Base-by-base conservation (phyloP, 2,113 vertebrate species). In the Pontoporia blainvillei region DNA sequence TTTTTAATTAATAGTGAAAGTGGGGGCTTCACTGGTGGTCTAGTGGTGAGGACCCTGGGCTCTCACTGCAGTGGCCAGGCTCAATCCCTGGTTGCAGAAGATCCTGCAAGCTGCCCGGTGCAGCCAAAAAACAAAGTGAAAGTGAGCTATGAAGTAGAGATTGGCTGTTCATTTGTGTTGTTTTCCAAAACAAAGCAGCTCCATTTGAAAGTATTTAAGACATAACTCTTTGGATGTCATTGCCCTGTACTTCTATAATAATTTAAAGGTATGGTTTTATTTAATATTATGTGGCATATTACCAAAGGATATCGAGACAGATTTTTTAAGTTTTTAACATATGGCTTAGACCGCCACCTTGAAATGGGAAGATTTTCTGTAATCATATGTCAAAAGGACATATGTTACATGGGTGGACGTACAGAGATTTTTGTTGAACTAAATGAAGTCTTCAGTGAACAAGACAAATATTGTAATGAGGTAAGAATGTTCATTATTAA, bases 151-250 rank as follows among this genome's bases (percentile, higher is more conserved):
- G 6, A 85, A 13, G 21, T 39, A 92, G 41, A 67, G 69, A 39
- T 69, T 92, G 54, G 5, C 90, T 96, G 18, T 69, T 90, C 3
- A 25, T 96, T 92, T 95, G 12, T 73, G 1, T 93, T 83, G 21
- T 78, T 96, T 87, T 54, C 44, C 64, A 92, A 86, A 94, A 90
- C n/a, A 72, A 90, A 96, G 25, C 73, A 92, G 13, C 41, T 66
- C 6, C 75, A 27, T 83, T 90, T 94, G n/a, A 27, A 95, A 95
- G 82, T 87, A 31, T 72, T 97, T 96, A 85, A 81, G 72, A 54
- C 20, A 4, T 36, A 93, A 39, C 31, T 95, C 54, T 92, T 96
- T 75, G 49, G 6, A 29, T 86, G 18, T 90, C n/a, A 91, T 72
- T 90, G 27, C 36, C 95, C 20, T 93, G 3, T 94, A n/a, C 54